Conservation (phyloP, 2,113 vertebrate genomes). For the Parus major region DNA sequence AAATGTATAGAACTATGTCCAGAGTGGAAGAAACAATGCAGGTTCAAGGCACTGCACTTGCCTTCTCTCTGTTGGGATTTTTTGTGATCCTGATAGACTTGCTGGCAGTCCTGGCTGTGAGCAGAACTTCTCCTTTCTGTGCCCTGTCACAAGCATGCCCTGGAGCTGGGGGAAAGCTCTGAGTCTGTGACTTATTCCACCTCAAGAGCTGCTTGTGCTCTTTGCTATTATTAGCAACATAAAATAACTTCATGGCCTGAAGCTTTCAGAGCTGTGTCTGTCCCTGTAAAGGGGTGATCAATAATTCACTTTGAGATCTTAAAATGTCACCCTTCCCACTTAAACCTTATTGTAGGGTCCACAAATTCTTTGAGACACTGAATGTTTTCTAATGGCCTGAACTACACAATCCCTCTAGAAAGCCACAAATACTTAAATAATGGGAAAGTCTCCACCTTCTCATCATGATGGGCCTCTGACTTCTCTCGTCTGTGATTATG, state of each 20-base stretch:
- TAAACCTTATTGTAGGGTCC: not conserved
- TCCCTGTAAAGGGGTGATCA: not conserved
- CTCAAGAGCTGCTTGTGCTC: not conserved
- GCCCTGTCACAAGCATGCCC: not conserved
- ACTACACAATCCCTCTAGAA: not conserved
- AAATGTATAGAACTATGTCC: not conserved
- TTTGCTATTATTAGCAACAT: not conserved
- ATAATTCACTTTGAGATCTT: slow-evolving; percentile 2
- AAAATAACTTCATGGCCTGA: not conserved
- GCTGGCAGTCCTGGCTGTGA: not conserved
- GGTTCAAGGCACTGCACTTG: no score
- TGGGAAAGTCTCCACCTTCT: not conserved
- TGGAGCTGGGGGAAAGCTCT: not conserved
- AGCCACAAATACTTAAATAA: not conserved
- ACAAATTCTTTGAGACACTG: not conserved
- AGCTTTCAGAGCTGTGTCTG: not conserved
- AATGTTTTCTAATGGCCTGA: not conserved
- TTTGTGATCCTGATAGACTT: not conserved
- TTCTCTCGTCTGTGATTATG: not conserved
- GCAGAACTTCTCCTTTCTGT: not conserved
- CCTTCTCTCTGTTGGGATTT: not conserved
- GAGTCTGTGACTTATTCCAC: not conserved
- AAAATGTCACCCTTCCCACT: not conserved
- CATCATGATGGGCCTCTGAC: not conserved
- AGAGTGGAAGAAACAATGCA: not conserved